Percentiles rank a stretch among this genome's conserved stretches.
Evolutionary conservation across 2,113 vertebrate species (phyloP).

Genomic region (Microcebus jonahi): DNA sequence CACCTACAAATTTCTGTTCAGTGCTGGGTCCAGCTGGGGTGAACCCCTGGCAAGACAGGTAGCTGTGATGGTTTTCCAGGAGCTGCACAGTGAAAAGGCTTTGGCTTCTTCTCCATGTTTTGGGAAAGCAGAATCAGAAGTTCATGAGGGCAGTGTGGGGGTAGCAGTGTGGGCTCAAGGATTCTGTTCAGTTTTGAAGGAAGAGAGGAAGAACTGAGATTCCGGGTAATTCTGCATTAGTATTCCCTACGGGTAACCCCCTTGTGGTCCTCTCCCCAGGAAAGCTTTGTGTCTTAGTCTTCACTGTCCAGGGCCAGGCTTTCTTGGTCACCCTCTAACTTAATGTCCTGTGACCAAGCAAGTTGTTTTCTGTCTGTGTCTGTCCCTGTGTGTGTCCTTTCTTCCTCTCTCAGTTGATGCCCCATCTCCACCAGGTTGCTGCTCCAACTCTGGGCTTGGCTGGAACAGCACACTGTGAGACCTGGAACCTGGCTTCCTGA

Average conservation of each 20-base stretch:
- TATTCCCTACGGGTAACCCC: not conserved
- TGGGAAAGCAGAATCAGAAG: too few relatives aligned
- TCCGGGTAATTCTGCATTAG: not conserved
- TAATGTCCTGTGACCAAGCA: not conserved
- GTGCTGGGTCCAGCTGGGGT: too few relatives aligned
- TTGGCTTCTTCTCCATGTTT: too few relatives aligned
- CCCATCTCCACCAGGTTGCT: not conserved
- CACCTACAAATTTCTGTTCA: too few relatives aligned
- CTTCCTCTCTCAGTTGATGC: not conserved
- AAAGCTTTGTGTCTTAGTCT: not conserved
- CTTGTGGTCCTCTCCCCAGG: not conserved
- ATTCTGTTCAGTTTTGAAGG: too few relatives aligned
- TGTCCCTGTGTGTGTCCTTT: not conserved
- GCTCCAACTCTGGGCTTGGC: not conserved
- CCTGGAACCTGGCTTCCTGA: not conserved
- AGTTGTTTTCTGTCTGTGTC: not conserved
- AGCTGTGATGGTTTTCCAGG: too few relatives aligned
- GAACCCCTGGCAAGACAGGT: too few relatives aligned
- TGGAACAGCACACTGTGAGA: not conserved
- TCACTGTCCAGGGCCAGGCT: not conserved
- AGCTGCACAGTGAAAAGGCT: too few relatives aligned
- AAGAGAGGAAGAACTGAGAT: not conserved
- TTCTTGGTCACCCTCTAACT: not conserved
- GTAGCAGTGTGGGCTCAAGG: too few relatives aligned
- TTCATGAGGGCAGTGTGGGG: too few relatives aligned